Evolutionary conservation across 2,797 vertebrate species (phyloP).

Genomic region (Philypnodon macrostomus): DNA sequence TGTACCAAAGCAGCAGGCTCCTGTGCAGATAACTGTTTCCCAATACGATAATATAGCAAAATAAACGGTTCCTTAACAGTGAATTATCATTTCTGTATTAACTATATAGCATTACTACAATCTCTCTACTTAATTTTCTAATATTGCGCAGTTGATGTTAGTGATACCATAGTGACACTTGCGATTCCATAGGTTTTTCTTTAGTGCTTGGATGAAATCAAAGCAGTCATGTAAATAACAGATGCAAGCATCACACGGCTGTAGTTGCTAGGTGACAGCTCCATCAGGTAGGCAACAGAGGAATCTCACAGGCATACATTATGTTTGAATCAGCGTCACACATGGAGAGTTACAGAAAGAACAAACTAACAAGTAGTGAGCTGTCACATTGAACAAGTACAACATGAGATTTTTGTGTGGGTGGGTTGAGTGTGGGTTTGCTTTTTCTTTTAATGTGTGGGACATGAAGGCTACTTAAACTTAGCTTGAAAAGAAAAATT

Average conservation of each 20-base stretch:
- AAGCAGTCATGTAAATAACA: not conserved
- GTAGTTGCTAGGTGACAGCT: conserved; percentile 17
- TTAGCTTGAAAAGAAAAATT: not conserved
- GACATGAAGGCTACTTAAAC: not conserved
- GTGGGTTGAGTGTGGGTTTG: not conserved
- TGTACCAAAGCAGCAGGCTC: too few species aligned
- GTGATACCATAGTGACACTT: conserved; percentile 1
- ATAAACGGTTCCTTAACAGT: too few species aligned
- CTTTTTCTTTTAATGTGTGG: not conserved
- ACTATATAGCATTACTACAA: too few species aligned
- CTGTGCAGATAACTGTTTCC: too few species aligned
- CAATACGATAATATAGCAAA: too few species aligned
- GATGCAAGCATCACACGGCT: not conserved
- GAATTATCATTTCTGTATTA: too few species aligned
- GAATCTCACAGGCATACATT: conserved; percentile 8
- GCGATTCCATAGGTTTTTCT: not conserved
- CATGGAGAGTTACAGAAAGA: conserved; percentile 3
- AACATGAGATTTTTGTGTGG: not conserved
- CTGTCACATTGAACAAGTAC: conserved; percentile 1
- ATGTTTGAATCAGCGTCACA: conserved; percentile 7
- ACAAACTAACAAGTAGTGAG: not conserved
- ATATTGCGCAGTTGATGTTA: not conserved
- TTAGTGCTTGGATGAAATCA: not conserved
- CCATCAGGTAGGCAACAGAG: conserved; percentile 11
- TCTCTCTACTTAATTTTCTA: too few species aligned